Evolutionary conservation across 1,140 invertebrate genomes (phyloP).

Genomic region (Atta colombica): DNA sequence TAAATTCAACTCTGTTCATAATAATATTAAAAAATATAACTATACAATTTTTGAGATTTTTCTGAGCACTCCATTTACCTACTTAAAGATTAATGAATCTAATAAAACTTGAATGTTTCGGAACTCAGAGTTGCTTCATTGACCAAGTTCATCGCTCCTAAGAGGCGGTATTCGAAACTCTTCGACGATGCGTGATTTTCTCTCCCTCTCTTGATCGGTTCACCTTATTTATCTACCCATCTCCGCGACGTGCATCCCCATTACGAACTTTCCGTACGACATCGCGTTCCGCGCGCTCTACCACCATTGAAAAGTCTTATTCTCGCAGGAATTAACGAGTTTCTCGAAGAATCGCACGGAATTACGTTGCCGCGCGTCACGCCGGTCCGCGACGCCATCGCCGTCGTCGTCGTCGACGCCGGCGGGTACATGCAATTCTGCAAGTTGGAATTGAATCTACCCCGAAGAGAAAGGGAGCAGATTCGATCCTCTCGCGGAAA

Average conservation of each 20-base stretch:
- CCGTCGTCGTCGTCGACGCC: neutral
- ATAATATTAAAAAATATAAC: too few relatives aligned
- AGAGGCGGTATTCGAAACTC: slow-evolving; percentile 24
- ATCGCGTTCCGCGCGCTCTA: slow-evolving; percentile 41
- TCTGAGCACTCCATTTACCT: too few relatives aligned
- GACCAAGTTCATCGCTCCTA: neutral
- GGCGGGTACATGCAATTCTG: slow-evolving; percentile 54
- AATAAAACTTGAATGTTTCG: slow-evolving; percentile 25
- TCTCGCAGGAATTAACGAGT: slow-evolving; percentile 71
- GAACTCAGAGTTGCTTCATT: slow-evolving; percentile 18
- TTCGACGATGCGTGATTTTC: slow-evolving; percentile 40
- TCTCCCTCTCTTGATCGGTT: slow-evolving; percentile 27
- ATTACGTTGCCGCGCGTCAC: slow-evolving; percentile 64
- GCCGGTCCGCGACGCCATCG: slow-evolving; percentile 9
- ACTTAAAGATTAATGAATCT: neutral
- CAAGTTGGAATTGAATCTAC: slow-evolving; percentile 71
- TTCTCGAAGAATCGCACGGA: slow-evolving; percentile 70
- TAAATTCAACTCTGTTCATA: too few relatives aligned
- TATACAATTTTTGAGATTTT: too few relatives aligned
- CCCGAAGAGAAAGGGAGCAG: slow-evolving; percentile 43
- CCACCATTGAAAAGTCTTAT: slow-evolving; percentile 45
- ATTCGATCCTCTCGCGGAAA: slow-evolving; percentile 60
- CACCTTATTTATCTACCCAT: slow-evolving; percentile 50
- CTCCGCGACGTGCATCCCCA: slow-evolving; percentile 35
- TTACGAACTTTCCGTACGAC: slow-evolving; percentile 50